Evolutionary conservation across 2,797 vertebrate genomes (phyloP).

Genomic region (Hydrocynus forskahlii): DNA sequence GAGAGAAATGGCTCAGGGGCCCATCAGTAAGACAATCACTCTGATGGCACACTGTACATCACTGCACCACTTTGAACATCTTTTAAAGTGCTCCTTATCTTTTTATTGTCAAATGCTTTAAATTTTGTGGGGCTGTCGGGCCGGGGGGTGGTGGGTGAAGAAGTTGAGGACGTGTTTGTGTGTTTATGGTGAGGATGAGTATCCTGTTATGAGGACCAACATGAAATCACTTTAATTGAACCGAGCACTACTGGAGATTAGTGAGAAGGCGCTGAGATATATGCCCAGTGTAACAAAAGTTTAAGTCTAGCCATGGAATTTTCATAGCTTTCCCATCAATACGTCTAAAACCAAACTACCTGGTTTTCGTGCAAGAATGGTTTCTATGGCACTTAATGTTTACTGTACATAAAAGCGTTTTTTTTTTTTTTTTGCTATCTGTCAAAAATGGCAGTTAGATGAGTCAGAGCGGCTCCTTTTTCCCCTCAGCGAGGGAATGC

Average conservation of each 20-base stretch:
- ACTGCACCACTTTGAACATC: conserved; percentile 67
- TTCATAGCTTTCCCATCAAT: conserved; percentile 53
- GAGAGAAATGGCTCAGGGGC: conserved; percentile 62
- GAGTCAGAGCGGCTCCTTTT: conserved; percentile 30
- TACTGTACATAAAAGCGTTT: conserved; percentile 40
- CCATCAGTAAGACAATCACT: conserved; percentile 59
- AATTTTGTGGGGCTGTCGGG: conserved; percentile 65
- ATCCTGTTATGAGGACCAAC: conserved; percentile 54
- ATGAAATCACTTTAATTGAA: conserved; percentile 60
- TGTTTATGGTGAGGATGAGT: conserved; percentile 52
- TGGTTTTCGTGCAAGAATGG: conserved; percentile 52
- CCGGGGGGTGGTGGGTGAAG: conserved; percentile 39
- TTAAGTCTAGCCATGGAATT: conserved; percentile 56
- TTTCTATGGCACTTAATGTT: conserved; percentile 53
- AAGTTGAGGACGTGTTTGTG: conserved; percentile 50
- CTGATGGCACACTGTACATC: conserved; percentile 63
- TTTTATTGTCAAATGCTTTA: conserved; percentile 68
- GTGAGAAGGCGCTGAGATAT: conserved; percentile 56
- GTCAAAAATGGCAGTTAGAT: conserved; percentile 44
- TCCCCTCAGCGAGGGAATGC: not conserved
- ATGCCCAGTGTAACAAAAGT: conserved; percentile 56
- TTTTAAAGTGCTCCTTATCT: conserved; percentile 71
- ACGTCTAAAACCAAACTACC: conserved; percentile 50
- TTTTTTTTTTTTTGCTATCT: conserved; percentile 43
- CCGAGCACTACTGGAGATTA: conserved; percentile 57